phyloP scores from a whole-genome alignment of 1,140 invertebrate species.

The Bactericera cockerelli region DNA sequence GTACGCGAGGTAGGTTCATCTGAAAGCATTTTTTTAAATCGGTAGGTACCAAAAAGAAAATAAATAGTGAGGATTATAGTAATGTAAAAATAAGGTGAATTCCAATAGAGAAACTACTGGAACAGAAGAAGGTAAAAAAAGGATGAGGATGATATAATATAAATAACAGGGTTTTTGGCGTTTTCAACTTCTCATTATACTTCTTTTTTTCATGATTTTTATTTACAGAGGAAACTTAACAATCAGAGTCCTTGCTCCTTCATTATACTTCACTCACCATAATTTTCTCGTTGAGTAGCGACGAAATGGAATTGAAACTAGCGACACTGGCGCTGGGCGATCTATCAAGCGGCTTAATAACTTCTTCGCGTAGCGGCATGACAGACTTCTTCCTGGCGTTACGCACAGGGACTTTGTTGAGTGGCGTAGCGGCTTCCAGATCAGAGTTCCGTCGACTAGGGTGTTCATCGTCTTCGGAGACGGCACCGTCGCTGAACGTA shows the following conservation, averaged over 20 bases:
- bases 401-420: conserved; percentile 30
- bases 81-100: too few relatives aligned
- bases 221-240: too few relatives aligned
- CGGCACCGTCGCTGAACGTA: conserved; percentile 25
- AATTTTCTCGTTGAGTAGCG: conserved; percentile 61
- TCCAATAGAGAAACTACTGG: too few relatives aligned
- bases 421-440: conserved; percentile 9
- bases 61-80: too few relatives aligned
- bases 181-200: too few relatives aligned
- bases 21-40: too few relatives aligned
- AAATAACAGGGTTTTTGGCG: too few relatives aligned
- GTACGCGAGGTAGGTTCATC: conserved; percentile 34
- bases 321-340: conserved; percentile 56
- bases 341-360: conserved; percentile 29
- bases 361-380: conserved; percentile 28
- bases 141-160: too few relatives aligned
- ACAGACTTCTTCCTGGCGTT: conserved; percentile 31
- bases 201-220: too few relatives aligned
- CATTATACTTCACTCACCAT: conserved; percentile 49
- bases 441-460: not conserved
- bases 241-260: too few relatives aligned
- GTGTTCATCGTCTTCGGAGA: conserved; percentile 20
- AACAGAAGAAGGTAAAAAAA: too few relatives aligned
- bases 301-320: conserved; percentile 64
- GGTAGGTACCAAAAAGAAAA: not conserved